phyloP scores from a whole-genome alignment of 2,797 vertebrate genomes.

The Benthosema pterotum region DNA sequence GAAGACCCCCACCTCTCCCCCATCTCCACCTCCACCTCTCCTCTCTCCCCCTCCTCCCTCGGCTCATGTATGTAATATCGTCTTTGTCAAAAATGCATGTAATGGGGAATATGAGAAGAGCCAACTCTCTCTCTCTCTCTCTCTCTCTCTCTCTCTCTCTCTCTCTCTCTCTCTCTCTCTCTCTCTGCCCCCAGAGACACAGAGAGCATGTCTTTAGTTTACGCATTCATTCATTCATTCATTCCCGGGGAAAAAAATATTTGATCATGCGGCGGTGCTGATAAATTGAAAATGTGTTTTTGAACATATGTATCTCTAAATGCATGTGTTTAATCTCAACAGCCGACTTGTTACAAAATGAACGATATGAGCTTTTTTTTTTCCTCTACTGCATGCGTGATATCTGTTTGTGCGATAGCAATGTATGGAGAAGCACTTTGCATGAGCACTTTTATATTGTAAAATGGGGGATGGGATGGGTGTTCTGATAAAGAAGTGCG shows the following conservation, averaged over 20 bases:
- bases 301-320: conserved; percentile 19
- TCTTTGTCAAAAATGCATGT: conserved; percentile 60
- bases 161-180: too few species aligned
- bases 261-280: conserved; percentile 24
- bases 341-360: background rate
- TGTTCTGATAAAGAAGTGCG: background rate
- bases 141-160: conserved; percentile 1
- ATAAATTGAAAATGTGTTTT: conserved; percentile 22
- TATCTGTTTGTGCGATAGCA: too few species aligned
- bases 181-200: background rate
- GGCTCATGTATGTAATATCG: conserved; percentile 39
- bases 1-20: conserved; percentile 19
- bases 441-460: background rate
- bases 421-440: too few species aligned
- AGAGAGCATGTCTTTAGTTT: conserved; percentile 29
- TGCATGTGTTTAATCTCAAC: conserved; percentile 30
- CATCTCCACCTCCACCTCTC: background rate
- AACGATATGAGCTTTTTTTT: background rate
- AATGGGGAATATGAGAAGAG: conserved; percentile 36
- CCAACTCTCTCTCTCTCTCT: conserved; percentile 24
- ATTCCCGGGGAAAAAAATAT: conserved; percentile 18
- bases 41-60: background rate
- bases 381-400: too few species aligned
- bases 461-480: too few species aligned
- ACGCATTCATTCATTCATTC: too few species aligned